These are phyloP conservation scores for Sardina pilchardus DNA, from an alignment of 2,113 vertebrate species.

Conservation along the genomic window DNA sequence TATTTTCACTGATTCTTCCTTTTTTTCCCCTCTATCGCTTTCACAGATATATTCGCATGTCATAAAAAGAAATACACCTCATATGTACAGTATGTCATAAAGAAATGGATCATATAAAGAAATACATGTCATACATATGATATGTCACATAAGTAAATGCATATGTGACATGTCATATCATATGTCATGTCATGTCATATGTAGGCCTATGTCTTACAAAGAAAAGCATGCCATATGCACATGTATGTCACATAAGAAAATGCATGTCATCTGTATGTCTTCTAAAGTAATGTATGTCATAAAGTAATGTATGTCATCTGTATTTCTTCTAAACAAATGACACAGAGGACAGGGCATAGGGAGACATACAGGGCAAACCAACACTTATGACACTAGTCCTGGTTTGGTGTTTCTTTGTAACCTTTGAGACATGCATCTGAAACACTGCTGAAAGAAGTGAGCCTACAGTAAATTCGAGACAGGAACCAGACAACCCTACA, in stretches of 20 bases:
- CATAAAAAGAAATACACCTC: background rate
- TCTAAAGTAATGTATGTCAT: background rate
- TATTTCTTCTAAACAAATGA: background rate
- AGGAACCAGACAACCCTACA: background rate
- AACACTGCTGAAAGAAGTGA: background rate
- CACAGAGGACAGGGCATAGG: background rate
- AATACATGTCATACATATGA: no score
- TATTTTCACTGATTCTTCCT: background rate
- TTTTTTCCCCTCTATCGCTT: background rate
- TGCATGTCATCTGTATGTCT: no score
- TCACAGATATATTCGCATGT: background rate
- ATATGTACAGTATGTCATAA: no score
- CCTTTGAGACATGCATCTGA: background rate
- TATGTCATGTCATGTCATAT: no score
- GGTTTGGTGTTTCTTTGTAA: background rate
- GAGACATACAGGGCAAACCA: background rate
- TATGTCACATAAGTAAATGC: no score
- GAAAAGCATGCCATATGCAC: no score
- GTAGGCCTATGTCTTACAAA: no score
- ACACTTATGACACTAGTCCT: background rate
- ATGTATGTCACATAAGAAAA: no score
- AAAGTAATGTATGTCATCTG: background rate
- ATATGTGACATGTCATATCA: no score
- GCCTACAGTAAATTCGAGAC: no score
- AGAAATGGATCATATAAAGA: background rate